Evolutionary conservation across 2,113 vertebrate genomes (phyloP).

Genomic region (Conger conger): DNA sequence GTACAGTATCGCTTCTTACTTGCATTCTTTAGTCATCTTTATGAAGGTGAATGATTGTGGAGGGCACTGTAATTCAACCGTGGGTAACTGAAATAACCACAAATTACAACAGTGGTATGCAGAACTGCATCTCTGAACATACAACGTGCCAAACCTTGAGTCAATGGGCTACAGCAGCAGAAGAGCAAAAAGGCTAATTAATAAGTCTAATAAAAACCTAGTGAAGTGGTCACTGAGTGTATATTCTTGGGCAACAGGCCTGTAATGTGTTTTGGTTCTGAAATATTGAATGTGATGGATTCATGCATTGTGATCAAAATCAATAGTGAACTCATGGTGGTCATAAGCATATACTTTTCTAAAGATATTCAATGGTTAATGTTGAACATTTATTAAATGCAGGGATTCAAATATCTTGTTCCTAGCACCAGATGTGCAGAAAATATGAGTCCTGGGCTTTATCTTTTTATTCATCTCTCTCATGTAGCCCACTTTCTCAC

Average conservation of each 20-base stretch:
- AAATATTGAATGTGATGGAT: not conserved
- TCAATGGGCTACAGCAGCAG: no score
- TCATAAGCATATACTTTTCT: not conserved
- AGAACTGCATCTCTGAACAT: no score
- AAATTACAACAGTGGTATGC: no score
- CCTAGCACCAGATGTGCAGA: not conserved
- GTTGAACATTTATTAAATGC: not conserved
- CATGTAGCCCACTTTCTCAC: not conserved
- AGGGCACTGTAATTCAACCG: not conserved
- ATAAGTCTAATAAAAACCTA: no score
- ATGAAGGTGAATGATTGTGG: no score
- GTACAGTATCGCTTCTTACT: no score
- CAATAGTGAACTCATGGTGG: not conserved
- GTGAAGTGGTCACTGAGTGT: not conserved
- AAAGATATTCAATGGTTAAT: not conserved
- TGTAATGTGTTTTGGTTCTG: not conserved
- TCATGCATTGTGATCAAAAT: not conserved
- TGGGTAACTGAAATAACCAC: not conserved
- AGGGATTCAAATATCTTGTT: not conserved
- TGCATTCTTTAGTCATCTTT: no score
- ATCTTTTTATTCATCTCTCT: conserved; percentile 1
- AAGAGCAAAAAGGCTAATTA: no score
- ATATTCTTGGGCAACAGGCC: not conserved
- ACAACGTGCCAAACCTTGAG: no score
- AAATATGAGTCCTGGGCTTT: not conserved